Evolutionary conservation across 2,888 invertebrate genomes (phyloP).

Genomic region (Synanthedon myopaeformis): DNA sequence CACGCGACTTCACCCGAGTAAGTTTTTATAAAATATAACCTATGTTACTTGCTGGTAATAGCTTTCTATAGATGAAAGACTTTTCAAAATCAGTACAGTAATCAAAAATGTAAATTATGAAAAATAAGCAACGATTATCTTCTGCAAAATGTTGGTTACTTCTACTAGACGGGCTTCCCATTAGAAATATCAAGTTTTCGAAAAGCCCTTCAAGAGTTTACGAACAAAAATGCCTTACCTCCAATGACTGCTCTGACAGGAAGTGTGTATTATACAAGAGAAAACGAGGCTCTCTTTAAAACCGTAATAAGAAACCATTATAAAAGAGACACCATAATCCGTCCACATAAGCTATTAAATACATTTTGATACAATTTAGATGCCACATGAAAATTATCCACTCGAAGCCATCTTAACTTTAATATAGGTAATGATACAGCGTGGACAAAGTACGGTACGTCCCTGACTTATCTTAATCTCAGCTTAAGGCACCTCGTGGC

Average conservation of each 20-base stretch:
- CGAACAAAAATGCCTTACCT: too few relatives aligned
- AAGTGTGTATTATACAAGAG: slow-evolving; percentile 5
- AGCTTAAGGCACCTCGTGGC: slow-evolving; percentile 47
- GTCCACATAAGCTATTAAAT: slow-evolving; percentile 32
- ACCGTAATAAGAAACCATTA: neutral
- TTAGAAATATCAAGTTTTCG: too few relatives aligned
- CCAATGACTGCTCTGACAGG: neutral
- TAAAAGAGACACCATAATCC: slow-evolving; percentile 41
- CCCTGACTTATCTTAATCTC: slow-evolving; percentile 55
- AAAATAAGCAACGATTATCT: too few relatives aligned
- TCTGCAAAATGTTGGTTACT: too few relatives aligned
- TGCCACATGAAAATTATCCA: slow-evolving; percentile 38
- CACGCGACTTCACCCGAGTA: too few relatives aligned
- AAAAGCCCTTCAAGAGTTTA: too few relatives aligned
- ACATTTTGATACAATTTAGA: slow-evolving; percentile 60
- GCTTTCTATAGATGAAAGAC: too few relatives aligned
- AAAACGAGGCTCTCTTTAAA: neutral
- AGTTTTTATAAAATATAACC: too few relatives aligned
- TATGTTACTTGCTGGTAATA: too few relatives aligned
- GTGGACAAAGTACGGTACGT: slow-evolving; percentile 27
- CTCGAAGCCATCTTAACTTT: slow-evolving; percentile 31
- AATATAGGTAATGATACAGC: slow-evolving; percentile 54
- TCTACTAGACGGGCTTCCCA: too few relatives aligned
- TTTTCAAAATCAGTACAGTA: too few relatives aligned
- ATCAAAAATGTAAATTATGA: too few relatives aligned